A percentile compares a stretch with the other conserved stretches of the same genome.
Conservation (phyloP, 53 echinoderm and acorn worm genomes). For the Stichopus horrens region DNA sequence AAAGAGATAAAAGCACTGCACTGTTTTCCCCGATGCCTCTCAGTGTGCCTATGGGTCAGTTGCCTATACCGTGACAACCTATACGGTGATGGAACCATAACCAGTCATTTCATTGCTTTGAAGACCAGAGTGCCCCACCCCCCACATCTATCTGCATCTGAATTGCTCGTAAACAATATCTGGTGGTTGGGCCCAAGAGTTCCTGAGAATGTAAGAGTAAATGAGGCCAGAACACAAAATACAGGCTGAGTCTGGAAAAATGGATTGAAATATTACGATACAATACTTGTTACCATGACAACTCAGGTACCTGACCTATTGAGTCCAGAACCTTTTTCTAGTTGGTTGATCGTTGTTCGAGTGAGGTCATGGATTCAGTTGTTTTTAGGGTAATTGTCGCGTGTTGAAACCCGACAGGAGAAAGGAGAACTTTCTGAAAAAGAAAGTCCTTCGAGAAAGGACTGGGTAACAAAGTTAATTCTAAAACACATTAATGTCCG, state of each 20-base stretch:
- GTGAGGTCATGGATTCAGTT: conserved; percentile 25
- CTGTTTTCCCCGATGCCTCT: conserved; percentile 36
- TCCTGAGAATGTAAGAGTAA: background rate
- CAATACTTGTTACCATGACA: too few species aligned
- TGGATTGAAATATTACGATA: too few species aligned
- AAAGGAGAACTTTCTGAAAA: conserved; percentile 17
- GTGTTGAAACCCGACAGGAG: background rate
- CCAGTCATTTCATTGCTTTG: conserved; percentile 4
- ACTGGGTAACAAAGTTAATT: conserved; percentile 41
- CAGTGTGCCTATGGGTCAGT: conserved; percentile 20
- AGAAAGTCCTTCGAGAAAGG: conserved; percentile 33
- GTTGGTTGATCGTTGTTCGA: too few species aligned
- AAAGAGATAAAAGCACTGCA: background rate
- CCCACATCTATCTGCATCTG: background rate
- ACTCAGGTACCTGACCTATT: too few species aligned
- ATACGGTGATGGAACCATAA: background rate
- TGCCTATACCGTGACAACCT: background rate
- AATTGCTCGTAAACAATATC: background rate
- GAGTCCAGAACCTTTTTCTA: too few species aligned
- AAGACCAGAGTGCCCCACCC: conserved; percentile 39
- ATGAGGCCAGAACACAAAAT: conserved; percentile 28
- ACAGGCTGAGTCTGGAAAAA: background rate
- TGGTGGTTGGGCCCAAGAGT: conserved; percentile 37
- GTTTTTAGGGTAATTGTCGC: conserved; percentile 40
- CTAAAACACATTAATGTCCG: conserved; percentile 20